Evolutionary conservation across 2,888 invertebrate genomes (phyloP).

Genomic region (Elaeidobius kamerunicus): DNA sequence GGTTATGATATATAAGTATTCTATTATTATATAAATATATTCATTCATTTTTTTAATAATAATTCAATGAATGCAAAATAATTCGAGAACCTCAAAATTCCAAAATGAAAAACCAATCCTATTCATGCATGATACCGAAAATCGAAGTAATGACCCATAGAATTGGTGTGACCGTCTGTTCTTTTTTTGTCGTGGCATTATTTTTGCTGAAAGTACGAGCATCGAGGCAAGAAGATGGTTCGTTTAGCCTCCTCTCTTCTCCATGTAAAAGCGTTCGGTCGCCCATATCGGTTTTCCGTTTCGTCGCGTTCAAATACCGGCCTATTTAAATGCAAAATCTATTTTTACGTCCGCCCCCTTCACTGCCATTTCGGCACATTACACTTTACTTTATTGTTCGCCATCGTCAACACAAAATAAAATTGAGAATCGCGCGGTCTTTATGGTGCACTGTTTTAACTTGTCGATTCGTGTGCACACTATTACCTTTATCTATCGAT

Average conservation of each 20-base stretch:
- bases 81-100: too few relatives aligned
- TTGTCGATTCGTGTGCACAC: constrained; percentile 2
- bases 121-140: too few relatives aligned
- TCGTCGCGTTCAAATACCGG: constrained; percentile 23
- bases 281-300: constrained; percentile 31
- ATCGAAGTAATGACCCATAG: neutral
- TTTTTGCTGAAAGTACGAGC: neutral
- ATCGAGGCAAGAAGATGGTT: neutral
- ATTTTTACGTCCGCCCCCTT: constrained; percentile 27
- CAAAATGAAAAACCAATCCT: too few relatives aligned
- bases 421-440: constrained; percentile 19
- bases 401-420: constrained; percentile 28
- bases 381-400: constrained; percentile 29
- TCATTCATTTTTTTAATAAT: too few relatives aligned
- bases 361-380: constrained; percentile 28
- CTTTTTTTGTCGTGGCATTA: neutral
- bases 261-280: constrained; percentile 19
- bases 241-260: constrained; percentile 15
- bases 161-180: neutral
- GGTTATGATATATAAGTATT: too few relatives aligned
- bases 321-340: constrained; percentile 32
- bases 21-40: too few relatives aligned
- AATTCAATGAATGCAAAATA: too few relatives aligned
- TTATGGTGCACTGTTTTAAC: constrained; percentile 16
- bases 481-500: neutral